Evolutionary conservation across 2,888 invertebrate genomes (phyloP), one percentile per base, ranked within the genome.

Genomic region (Hypomecis punctinalis): DNA sequence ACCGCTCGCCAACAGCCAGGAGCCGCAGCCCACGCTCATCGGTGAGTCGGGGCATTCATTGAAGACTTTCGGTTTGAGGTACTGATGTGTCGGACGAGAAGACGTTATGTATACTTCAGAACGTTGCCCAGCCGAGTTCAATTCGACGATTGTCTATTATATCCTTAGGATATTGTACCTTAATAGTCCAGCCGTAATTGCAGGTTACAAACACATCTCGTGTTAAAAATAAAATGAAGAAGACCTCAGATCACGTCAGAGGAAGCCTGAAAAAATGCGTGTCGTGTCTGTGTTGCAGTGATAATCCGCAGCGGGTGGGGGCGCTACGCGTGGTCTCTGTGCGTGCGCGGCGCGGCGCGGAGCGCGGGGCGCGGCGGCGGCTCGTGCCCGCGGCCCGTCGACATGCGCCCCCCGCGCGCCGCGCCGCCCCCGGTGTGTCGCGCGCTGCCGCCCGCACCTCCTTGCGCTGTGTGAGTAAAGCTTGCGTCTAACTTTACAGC

Each of bases 231-330:
- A 23, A 23, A 23, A 23, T 23, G 23, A 23, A 23, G 23, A 23
- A 23, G 23, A 23, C 3, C 23, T 23, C 23, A 1, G 23, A 3
- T 23, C 23, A 23, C 6, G 33, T 47, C 5, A 5, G 1, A 6
- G 33, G 11, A 10, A 10, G 0, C 9, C 6, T 40, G 10, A 40
- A 9, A 47, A 23, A n/a, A n/a, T n/a, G n/a, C n/a, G n/a, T n/a
- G n/a, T n/a, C n/a, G 35, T 67, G 47, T 61, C 3, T 33, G 1
- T 47, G 45, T 37, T 46, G 4, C 95, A 82, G 96, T 98, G 58
- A 93, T 99, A 59, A 96, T 99, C 68, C 95, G 99, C 1, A 97
- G 98, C 62, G 97, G 98, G 0, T 99, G 98, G 92, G 99, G 99
- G 0, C 95, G 99, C 5, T 97, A 98, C 91, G 98, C 98, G 23